Evolutionary conservation across 1,140 invertebrate species (phyloP).

Genomic region (Saccostrea cuccullata): DNA sequence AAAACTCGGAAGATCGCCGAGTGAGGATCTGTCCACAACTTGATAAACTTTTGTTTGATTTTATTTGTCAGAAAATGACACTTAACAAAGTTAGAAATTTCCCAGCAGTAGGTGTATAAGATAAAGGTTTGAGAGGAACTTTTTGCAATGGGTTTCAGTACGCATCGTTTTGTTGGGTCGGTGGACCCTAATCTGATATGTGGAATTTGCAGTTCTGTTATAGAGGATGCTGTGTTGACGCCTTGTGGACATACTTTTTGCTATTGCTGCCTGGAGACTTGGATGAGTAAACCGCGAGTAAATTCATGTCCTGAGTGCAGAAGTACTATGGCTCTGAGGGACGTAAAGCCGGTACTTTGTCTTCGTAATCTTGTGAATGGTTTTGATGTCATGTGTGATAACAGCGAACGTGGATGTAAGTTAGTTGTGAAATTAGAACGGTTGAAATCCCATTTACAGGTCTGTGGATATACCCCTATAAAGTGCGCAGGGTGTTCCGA

Average conservation of each 20-base stretch:
- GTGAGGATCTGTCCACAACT: not conserved
- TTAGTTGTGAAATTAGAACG: constrained; percentile 68
- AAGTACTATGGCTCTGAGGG: constrained; percentile 52
- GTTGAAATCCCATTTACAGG: constrained; percentile 63
- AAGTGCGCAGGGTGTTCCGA: constrained; percentile 70
- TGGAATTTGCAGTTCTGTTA: constrained; percentile 72
- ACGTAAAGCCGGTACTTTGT: constrained; percentile 69
- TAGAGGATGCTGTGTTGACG: constrained; percentile 74
- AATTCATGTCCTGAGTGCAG: constrained; percentile 75
- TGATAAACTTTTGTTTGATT: constrained; percentile 12
- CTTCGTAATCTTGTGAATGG: constrained; percentile 74
- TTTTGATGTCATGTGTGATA: constrained; percentile 68
- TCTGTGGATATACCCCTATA: constrained; percentile 67
- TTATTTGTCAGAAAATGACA: constrained; percentile 7
- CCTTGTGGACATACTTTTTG: constrained; percentile 76
- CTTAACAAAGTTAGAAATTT: not conserved
- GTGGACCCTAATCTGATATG: constrained; percentile 75
- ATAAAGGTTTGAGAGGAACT: not conserved
- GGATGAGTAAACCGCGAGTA: constrained; percentile 65
- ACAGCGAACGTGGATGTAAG: constrained; percentile 69
- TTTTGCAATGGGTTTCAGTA: constrained; percentile 66
- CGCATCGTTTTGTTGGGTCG: constrained; percentile 64
- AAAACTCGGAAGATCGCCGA: not conserved
- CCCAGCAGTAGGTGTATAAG: not conserved
- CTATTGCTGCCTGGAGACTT: constrained; percentile 69